These are phyloP conservation scores for Pterocles gutturalis DNA, from an alignment of 2,113 vertebrate genomes.

Conservation along the genomic window DNA sequence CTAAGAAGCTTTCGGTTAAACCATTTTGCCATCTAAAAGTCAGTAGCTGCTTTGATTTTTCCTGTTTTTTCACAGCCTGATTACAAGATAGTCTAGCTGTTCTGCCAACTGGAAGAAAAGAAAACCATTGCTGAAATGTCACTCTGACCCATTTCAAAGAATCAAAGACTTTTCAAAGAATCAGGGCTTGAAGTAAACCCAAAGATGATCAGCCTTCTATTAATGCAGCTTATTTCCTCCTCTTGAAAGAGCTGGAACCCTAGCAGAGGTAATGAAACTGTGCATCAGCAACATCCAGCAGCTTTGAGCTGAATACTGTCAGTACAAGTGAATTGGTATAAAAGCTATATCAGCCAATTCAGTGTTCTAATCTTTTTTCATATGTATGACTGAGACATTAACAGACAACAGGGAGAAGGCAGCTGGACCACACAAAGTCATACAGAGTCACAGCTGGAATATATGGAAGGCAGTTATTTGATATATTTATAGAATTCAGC, in stretches of 20 bases:
- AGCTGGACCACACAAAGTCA: not conserved
- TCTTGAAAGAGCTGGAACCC: not conserved
- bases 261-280: not conserved
- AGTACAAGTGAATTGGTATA: not conserved
- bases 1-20: not conserved
- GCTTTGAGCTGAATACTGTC: not conserved
- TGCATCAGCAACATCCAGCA: not conserved
- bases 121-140: slow-evolving; percentile 37
- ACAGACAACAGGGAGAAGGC: not conserved
- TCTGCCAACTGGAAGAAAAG: slow-evolving; percentile 27
- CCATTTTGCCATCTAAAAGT: not conserved
- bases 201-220: slow-evolving; percentile 11
- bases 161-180: slow-evolving; percentile 39
- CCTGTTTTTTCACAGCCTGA: not conserved
- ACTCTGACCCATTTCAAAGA: slow-evolving; percentile 24
- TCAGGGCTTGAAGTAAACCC: not conserved
- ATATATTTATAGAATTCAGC: not conserved
- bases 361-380: not conserved
- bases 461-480: not conserved
- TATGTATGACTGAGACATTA: not conserved
- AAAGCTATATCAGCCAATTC: not conserved
- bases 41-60: not conserved
- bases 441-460: not conserved
- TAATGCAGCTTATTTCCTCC: not conserved
- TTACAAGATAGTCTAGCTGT: not conserved